Conservation (phyloP, 1,140 invertebrate species). For the Ptiloglossa arizonensis region DNA sequence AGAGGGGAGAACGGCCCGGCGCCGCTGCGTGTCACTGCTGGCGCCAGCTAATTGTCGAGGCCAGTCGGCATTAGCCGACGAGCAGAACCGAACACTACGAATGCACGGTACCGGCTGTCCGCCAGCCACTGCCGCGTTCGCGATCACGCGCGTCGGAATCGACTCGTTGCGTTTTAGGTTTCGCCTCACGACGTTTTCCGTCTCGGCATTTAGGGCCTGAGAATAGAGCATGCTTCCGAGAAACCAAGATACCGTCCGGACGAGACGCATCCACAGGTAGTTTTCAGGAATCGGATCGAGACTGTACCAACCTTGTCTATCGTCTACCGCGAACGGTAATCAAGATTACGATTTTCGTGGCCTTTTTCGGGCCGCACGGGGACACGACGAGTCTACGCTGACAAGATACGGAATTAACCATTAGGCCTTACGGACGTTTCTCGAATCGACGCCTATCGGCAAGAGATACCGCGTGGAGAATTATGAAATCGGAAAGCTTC, state of each 20-base stretch:
- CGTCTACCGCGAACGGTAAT: not conserved
- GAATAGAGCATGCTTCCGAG: constrained; percentile 1
- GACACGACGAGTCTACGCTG: no score
- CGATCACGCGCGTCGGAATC: constrained; percentile 14
- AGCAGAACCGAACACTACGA: constrained; percentile 57
- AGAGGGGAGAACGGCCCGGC: constrained; percentile 62
- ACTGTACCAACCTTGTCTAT: not conserved
- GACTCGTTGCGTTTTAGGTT: not conserved
- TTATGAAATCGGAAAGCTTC: no score
- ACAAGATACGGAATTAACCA: no score
- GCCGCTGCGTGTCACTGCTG: constrained; percentile 79
- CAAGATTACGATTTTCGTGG: no score
- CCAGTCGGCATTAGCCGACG: constrained; percentile 77
- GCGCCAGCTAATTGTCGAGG: constrained; percentile 80
- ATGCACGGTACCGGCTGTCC: constrained; percentile 16
- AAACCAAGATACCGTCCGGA: not conserved
- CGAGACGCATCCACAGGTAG: constrained; percentile 1
- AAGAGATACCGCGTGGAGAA: no score
- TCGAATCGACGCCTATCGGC: no score
- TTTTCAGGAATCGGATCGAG: constrained; percentile 13
- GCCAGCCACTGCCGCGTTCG: constrained; percentile 1
- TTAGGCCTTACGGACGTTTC: no score
- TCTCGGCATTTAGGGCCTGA: not conserved
- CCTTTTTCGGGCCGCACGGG: no score
- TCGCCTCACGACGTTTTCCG: not conserved